Conservation (phyloP, 2,113 vertebrate species). For the Centrocercus urophasianus region DNA sequence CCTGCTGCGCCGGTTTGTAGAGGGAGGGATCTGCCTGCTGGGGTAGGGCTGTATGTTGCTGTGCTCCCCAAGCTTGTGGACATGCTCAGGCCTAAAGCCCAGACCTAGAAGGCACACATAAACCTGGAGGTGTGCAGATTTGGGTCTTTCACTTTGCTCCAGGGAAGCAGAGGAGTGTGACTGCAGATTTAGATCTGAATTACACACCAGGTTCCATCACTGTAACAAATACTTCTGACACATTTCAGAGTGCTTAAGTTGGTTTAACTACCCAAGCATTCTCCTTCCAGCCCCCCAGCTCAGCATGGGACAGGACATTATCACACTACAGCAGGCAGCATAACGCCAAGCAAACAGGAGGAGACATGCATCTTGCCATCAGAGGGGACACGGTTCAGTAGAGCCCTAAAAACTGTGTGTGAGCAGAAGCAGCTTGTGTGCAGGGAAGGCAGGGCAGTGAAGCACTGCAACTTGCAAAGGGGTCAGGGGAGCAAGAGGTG, state of each 20-base stretch:
- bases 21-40: neutral
- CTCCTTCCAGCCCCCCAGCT: neutral
- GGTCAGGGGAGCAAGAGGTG: neutral
- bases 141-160: neutral
- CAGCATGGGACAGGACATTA: neutral
- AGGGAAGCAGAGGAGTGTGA: neutral
- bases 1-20: accelerated
- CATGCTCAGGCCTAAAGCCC: neutral
- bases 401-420: neutral
- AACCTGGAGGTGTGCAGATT: neutral
- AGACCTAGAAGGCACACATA: neutral
- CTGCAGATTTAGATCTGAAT: neutral
- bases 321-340: neutral
- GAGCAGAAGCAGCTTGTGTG: neutral
- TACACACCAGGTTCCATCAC: neutral
- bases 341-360: neutral
- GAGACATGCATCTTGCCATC: neutral
- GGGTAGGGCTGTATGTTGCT: neutral
- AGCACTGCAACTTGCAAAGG: neutral
- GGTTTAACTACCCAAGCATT: neutral
- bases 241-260: neutral
- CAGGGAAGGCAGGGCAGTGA: neutral
- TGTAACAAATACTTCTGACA: neutral
- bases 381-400: neutral
- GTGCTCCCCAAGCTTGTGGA: neutral